Base-by-base conservation (phyloP, 1,140 invertebrate species). In the Zophobas morio region DNA sequence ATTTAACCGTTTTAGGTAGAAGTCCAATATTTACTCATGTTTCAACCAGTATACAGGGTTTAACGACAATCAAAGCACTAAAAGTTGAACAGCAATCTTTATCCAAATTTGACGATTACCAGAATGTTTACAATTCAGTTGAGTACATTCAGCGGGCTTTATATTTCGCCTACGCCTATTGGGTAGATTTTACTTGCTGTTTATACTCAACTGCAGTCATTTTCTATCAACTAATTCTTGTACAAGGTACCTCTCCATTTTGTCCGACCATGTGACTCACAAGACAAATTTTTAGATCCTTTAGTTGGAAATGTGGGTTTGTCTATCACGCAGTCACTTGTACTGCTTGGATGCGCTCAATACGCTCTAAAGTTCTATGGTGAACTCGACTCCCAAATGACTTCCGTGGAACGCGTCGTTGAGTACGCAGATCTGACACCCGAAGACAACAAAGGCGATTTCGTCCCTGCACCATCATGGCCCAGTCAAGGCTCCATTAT, bases 21-120 rank as follows among this genome's bases (percentile, higher is more conserved):
- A 94, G 92, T 86, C 96, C 96, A 0, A 90, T 97, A 0, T 96
- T 95, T 82, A 94, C 94, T 0, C 95, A 97, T 78, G 88, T 97
- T 39, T 94, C 92, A 35, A 90, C 94, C 0, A 93, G 94, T 0
- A 82, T 97, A 1, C 91, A 93, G 79, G 96, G 96, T 1, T 87
- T 97, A 1, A 90, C 92, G 66, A 96, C 95, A 0, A 95, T 98
- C 46, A 88, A 95, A 72, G 94, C 95, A 2, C 91, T 92, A 37
- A 88, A 90, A 20, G 87, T 90, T 2, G 88, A 94, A 83, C 87
- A 89, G n/a, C n/a, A 76, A 87, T 91, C 70, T 89, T 97, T 74
- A 90, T 91, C 81, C 89, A 93, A 75, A 79, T 94, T 95, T 79
- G 93, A 94, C 84, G 82, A 78, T 51, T 83, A 86, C 75, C 88